Evolutionary conservation across 2,888 invertebrate species (phyloP).

Genomic region (Chymomyza caudatula): DNA sequence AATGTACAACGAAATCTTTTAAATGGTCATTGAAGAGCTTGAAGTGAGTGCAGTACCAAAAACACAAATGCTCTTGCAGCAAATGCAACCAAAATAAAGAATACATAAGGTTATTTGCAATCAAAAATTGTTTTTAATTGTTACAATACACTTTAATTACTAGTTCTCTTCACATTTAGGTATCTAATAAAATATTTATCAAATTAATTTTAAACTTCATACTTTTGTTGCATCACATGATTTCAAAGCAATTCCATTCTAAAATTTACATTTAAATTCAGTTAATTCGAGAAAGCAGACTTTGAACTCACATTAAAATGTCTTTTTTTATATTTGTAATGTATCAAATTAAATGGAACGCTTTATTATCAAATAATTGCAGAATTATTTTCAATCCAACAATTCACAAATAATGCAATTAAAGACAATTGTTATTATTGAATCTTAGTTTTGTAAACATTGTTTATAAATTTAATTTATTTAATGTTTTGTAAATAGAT

Average conservation of each 20-base stretch:
- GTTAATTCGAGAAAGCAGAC: slow-evolving; percentile 28
- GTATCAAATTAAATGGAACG: slow-evolving; percentile 34
- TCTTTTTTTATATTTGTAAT: slow-evolving; percentile 25
- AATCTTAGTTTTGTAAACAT: slow-evolving; percentile 24
- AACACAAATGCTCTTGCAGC: no score
- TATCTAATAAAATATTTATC: slow-evolving; percentile 9
- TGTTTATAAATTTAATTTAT: slow-evolving; percentile 19
- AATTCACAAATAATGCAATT: slow-evolving; percentile 3
- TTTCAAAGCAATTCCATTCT: slow-evolving; percentile 34
- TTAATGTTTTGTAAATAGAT: slow-evolving; percentile 13
- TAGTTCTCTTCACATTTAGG: neutral
- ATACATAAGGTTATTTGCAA: neutral
- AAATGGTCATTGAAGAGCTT: no score
- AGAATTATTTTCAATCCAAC: slow-evolving; percentile 7
- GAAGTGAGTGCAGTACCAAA: no score
- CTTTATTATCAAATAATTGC: slow-evolving; percentile 4
- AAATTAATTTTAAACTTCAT: neutral
- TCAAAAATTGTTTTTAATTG: neutral
- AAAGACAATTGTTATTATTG: slow-evolving; percentile 24
- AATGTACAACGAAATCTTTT: no score
- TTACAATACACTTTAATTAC: neutral
- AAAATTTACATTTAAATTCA: slow-evolving; percentile 6
- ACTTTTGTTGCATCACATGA: slow-evolving; percentile 51
- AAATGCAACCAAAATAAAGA: neutral
- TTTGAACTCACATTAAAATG: slow-evolving; percentile 18